These are phyloP conservation scores for Archaeoteleia sp. DNA, from an alignment of 2,888 invertebrate genomes.

Conservation along the genomic window DNA sequence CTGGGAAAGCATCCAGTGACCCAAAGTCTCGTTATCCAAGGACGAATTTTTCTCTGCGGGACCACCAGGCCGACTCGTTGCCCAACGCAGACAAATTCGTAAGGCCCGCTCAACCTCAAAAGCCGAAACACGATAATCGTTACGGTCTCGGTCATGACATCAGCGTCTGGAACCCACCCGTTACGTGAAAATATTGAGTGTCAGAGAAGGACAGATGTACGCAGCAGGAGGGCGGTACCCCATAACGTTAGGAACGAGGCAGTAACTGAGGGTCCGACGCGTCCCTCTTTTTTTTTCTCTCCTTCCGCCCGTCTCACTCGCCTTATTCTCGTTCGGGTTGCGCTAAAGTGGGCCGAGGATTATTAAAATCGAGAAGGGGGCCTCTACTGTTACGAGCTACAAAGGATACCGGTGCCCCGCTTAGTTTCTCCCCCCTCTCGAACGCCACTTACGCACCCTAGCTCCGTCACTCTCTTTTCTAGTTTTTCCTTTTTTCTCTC, in stretches of 20 bases:
- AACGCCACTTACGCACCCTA: too few relatives aligned
- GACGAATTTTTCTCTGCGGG: too few relatives aligned
- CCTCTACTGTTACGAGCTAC: slow-evolving; percentile 60
- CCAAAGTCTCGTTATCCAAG: too few relatives aligned
- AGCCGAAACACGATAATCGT: slow-evolving; percentile 45
- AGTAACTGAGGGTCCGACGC: slow-evolving; percentile 52
- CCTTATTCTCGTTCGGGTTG: slow-evolving; percentile 59
- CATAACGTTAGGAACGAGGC: slow-evolving; percentile 69
- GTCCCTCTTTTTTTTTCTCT: slow-evolving; percentile 35
- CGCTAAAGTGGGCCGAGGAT: slow-evolving; percentile 65
- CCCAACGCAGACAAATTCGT: slow-evolving; percentile 38
- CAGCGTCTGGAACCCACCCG: slow-evolving; percentile 47
- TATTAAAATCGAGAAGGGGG: slow-evolving; percentile 65
- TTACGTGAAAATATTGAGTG: slow-evolving; percentile 45
- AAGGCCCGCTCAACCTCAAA: slow-evolving; percentile 32
- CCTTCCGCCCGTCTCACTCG: slow-evolving; percentile 45
- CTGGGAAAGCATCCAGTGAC: too few relatives aligned
- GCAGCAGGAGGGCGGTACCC: slow-evolving; percentile 67
- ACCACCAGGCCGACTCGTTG: neutral
- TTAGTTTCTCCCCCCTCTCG: slow-evolving; percentile 24
- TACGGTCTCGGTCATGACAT: slow-evolving; percentile 27
- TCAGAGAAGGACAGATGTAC: slow-evolving; percentile 55
- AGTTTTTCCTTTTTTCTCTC: slow-evolving; percentile 42
- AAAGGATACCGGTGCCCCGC: slow-evolving; percentile 36
- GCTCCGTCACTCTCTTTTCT: slow-evolving; percentile 14